Base-by-base conservation (phyloP, 35 echinoderm and acorn worm genomes). In the Holothuria glaberrima region DNA sequence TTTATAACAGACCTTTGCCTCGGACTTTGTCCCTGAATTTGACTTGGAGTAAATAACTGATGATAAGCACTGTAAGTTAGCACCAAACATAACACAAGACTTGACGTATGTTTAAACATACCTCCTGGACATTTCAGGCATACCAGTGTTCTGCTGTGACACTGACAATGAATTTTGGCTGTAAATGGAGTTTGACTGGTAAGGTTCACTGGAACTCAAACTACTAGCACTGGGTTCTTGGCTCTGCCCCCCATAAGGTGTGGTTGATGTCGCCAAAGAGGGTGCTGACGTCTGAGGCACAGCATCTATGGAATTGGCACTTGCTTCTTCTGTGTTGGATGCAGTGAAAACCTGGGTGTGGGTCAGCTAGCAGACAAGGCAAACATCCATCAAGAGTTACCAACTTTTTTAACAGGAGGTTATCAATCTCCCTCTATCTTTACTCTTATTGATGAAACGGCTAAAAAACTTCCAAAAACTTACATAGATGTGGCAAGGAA, bases 91-190 rank as follows among this genome's bases (percentile, higher is more conserved):
- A 1, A 54, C 13, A 54, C 50, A 54, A 54, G 12, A 14, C 44
- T 46, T 5, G 4, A 46, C 50, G 7, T 41, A 2, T 41, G 7
- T 41, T 41, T 41, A 41, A 54, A 54, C 50, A 31, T 84, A 84
- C 80, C 80, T 84, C 46, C 80, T 46, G 27, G 54, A 36, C 80
- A 84, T 84, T 84, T 84, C 80, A 61, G 80, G 80, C 80, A 84
- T 84, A 36, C 80, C 80, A 58, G 80, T 61, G 80, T 84, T 84
- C 33, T 84, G 80, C 30, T 84, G 80, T 18, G 80, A 36, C 48
- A 84, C 52, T 61, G 80, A 84, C 3, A 54, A 34, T 30, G 80
- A 35, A 20, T 69, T 69, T 33, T 69, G 66, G 66, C 25, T 69
- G 29, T 84, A 84, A 57, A 84, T 64, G 21, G 80, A 84, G 34